Evolutionary conservation across 2,797 vertebrate genomes (phyloP).

Genomic region (Perdix hodgsoniae): DNA sequence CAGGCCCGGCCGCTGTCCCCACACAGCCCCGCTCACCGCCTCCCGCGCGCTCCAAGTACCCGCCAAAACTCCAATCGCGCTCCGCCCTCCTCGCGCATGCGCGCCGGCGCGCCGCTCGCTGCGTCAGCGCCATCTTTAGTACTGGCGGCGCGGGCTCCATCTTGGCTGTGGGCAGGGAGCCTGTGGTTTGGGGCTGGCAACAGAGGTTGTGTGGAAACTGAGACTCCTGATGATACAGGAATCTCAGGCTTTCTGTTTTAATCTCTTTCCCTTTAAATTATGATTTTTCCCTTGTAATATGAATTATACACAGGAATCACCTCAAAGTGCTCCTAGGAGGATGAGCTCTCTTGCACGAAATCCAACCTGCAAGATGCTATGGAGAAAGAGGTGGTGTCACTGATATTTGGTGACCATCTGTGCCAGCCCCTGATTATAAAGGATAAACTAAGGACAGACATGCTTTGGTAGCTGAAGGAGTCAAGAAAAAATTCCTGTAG

Average conservation of each 20-base stretch:
- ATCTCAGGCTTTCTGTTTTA: background rate
- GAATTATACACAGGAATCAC: background rate
- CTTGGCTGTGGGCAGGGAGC: background rate
- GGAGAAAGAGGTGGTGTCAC: background rate
- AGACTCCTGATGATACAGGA: accelerated
- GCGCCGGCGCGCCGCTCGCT: accelerated
- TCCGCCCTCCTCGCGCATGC: background rate
- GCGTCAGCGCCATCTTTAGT: background rate
- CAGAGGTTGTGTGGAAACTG: background rate
- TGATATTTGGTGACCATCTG: background rate
- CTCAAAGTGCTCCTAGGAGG: accelerated
- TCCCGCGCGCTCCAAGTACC: accelerated
- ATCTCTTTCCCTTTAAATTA: background rate
- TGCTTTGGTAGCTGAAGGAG: background rate
- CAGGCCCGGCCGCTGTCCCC: too few relatives aligned
- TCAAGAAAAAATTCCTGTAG: background rate
- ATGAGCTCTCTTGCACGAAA: background rate
- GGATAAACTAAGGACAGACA: background rate
- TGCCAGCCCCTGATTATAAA: background rate
- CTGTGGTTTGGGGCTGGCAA: background rate
- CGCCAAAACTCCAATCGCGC: slow-evolving; percentile 17
- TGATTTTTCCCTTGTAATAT: background rate
- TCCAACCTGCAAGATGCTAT: accelerated
- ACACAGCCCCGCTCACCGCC: accelerated
- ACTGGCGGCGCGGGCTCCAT: background rate